Conservation (phyloP, 1,140 invertebrate genomes). For the Nasonia giraulti region DNA sequence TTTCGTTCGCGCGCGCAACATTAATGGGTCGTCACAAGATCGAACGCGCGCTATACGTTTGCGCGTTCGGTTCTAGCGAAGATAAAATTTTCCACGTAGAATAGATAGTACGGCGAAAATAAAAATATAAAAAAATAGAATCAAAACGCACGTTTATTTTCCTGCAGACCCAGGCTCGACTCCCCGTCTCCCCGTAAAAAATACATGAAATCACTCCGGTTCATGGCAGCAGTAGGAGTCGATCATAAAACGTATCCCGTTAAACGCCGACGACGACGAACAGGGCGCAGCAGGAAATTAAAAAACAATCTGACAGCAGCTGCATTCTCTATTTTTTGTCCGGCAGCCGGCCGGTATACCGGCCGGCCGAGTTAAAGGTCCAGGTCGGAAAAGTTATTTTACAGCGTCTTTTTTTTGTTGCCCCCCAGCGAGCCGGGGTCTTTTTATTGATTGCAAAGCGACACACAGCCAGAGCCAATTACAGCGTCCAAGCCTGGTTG, state of each 20-base stretch:
- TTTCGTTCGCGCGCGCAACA: not conserved
- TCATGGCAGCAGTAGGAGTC: not conserved
- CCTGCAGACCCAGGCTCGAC: too few relatives aligned
- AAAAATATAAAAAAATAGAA: too few relatives aligned
- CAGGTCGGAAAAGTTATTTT: slow-evolving; percentile 3
- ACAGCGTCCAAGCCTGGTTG: not conserved
- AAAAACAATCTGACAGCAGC: not conserved
- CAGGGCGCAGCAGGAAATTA: not conserved
- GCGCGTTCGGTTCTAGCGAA: too few relatives aligned
- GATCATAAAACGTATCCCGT: not conserved
- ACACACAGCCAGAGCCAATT: slow-evolving; percentile 31
- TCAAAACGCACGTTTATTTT: too few relatives aligned
- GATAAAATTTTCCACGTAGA: too few relatives aligned
- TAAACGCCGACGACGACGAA: not conserved
- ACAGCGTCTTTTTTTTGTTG: not conserved
- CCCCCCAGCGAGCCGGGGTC: too few relatives aligned
- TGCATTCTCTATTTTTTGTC: not conserved
- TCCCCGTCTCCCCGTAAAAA: not conserved
- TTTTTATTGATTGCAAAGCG: slow-evolving; percentile 12
- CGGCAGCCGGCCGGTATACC: not conserved
- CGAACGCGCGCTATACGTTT: too few relatives aligned
- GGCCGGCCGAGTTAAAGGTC: not conserved
- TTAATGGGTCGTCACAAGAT: too few relatives aligned
- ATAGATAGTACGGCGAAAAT: too few relatives aligned
- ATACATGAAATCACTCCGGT: not conserved